phyloP scores from a whole-genome alignment of 2,113 vertebrate species.

The Spea multiplicata region DNA sequence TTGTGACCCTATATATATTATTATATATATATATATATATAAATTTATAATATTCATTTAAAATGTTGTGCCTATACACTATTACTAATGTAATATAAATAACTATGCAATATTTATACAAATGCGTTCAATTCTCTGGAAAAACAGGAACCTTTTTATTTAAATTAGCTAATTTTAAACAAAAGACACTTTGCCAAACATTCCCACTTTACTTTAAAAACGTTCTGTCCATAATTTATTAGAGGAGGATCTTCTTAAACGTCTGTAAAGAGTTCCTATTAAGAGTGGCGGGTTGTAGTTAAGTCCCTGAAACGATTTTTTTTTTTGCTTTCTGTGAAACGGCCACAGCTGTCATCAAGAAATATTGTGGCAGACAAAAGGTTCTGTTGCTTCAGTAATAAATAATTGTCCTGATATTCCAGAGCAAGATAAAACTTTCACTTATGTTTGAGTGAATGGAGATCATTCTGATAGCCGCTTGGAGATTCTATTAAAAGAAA shows the following conservation, averaged over 20 bases:
- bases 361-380: constrained; percentile 78
- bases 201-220: constrained; percentile 70
- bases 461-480: constrained; percentile 73
- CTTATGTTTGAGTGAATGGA: constrained; percentile 77
- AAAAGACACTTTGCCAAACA: constrained; percentile 90
- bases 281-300: constrained; percentile 85
- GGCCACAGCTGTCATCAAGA: constrained; percentile 85
- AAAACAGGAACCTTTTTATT: constrained; percentile 75
- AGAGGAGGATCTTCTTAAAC: constrained; percentile 83
- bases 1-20: no score
- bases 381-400: constrained; percentile 76
- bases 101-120: not conserved
- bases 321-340: constrained; percentile 80
- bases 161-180: constrained; percentile 84
- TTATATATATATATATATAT: no score
- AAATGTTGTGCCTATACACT: not conserved
- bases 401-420: constrained; percentile 76
- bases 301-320: constrained; percentile 68
- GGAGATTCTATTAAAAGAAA: constrained; percentile 79
- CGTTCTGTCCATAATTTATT: constrained; percentile 87
- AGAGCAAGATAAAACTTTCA: constrained; percentile 81
- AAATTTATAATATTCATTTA: not conserved
- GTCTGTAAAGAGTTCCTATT: constrained; percentile 79
- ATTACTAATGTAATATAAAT: not conserved
- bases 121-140: constrained; percentile 42